phyloP scores from a whole-genome alignment of 1,140 invertebrate species.

The Pseudomyrmex gracilis region DNA sequence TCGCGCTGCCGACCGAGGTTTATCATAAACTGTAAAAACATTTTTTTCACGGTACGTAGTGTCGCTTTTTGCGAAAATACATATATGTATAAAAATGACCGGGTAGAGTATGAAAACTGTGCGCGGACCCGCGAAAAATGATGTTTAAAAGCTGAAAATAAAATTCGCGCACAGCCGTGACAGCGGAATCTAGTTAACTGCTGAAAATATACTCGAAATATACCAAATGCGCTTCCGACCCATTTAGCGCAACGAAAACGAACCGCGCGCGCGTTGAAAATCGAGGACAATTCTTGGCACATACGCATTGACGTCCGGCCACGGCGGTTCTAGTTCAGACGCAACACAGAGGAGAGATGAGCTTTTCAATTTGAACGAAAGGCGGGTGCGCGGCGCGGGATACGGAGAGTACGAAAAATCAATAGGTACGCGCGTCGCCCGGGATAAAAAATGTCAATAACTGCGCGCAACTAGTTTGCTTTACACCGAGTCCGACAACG shows the following conservation, averaged over 20 bases:
- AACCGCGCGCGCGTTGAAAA: background rate
- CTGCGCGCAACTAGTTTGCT: constrained; percentile 71
- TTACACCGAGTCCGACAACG: constrained; percentile 58
- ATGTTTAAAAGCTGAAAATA: constrained; percentile 48
- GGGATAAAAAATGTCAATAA: constrained; percentile 75
- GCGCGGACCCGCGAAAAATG: constrained; percentile 33
- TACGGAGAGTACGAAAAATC: constrained; percentile 50
- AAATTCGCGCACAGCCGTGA: constrained; percentile 37
- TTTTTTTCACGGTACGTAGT: constrained; percentile 28
- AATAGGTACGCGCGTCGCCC: constrained; percentile 64
- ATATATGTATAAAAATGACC: constrained; percentile 37
- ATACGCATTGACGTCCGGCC: constrained; percentile 50
- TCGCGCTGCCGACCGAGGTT: background rate
- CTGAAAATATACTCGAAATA: constrained; percentile 43
- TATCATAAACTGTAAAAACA: constrained; percentile 57
- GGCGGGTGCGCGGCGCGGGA: constrained; percentile 60
- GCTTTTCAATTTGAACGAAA: constrained; percentile 48
- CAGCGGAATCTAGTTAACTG: constrained; percentile 46
- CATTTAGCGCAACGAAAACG: constrained; percentile 22
- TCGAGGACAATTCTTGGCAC: constrained; percentile 15
- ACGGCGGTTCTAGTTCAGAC: constrained; percentile 27
- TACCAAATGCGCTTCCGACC: constrained; percentile 19
- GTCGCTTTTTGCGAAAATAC: constrained; percentile 12
- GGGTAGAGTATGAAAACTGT: constrained; percentile 23
- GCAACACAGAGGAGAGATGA: constrained; percentile 15